Percentiles rank a stretch among this genome's conserved stretches.
Conservation (phyloP, 2,888 invertebrate genomes). For the Galerucella nymphaeae region DNA sequence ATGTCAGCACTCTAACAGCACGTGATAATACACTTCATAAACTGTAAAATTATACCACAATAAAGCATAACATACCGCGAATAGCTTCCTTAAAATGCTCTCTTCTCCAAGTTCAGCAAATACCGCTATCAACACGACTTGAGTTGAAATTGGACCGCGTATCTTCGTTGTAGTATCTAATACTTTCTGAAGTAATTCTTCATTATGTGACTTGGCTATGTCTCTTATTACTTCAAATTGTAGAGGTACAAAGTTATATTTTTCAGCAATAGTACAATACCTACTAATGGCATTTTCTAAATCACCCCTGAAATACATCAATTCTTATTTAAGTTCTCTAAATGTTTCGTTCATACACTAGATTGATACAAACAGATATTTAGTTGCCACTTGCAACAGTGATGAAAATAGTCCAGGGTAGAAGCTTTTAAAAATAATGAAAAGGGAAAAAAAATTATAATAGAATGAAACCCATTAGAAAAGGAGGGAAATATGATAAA, state of each 20-base stretch:
- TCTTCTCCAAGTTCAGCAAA: constrained; percentile 69
- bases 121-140: constrained; percentile 67
- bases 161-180: constrained; percentile 60
- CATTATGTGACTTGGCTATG: constrained; percentile 61
- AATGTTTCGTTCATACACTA: too few relatives aligned
- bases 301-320: constrained; percentile 62
- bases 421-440: too few relatives aligned
- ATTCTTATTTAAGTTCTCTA: not conserved
- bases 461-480: too few relatives aligned
- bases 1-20: too few relatives aligned
- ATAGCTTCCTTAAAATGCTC: constrained; percentile 66
- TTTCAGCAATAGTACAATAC: constrained; percentile 66
- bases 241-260: constrained; percentile 72
- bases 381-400: too few relatives aligned
- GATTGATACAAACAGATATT: too few relatives aligned
- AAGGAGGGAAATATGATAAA: too few relatives aligned
- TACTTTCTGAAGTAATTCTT: constrained; percentile 61
- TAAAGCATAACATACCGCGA: constrained; percentile 59
- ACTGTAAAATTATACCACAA: too few relatives aligned
- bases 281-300: constrained; percentile 69
- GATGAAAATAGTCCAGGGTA: too few relatives aligned
- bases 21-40: too few relatives aligned
- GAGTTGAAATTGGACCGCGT: constrained; percentile 64
- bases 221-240: constrained; percentile 72
- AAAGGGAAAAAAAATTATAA: too few relatives aligned